Conservation (phyloP, 1,140 invertebrate genomes). For the Cheumatopsyche charites region DNA sequence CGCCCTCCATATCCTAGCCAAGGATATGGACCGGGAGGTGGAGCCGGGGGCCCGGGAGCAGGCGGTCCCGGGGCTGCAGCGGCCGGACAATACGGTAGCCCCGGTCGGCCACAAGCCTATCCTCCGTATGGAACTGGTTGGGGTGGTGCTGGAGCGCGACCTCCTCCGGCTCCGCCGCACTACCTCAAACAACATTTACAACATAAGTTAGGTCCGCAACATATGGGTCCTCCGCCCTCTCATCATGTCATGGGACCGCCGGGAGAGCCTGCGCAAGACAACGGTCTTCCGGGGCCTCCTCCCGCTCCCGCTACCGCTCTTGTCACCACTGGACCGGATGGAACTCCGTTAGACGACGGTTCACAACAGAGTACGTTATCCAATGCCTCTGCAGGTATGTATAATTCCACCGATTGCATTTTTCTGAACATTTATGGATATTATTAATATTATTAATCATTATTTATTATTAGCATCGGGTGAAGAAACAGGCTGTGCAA, state of each 20-base stretch:
- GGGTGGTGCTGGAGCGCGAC: constrained; percentile 48
- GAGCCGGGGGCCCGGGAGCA: constrained; percentile 49
- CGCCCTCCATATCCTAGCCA: constrained; percentile 61
- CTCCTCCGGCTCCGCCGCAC: constrained; percentile 59
- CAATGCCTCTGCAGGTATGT: constrained; percentile 82
- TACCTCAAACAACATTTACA: constrained; percentile 71
- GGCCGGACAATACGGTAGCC: constrained; percentile 51
- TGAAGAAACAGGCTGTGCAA: constrained; percentile 78
- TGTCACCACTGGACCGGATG: constrained; percentile 86
- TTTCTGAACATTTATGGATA: constrained; percentile 27
- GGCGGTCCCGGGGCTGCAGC: constrained; percentile 46
- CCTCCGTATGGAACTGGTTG: constrained; percentile 45
- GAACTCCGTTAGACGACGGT: constrained; percentile 84
- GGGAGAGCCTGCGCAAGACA: constrained; percentile 65
- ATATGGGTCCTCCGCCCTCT: constrained; percentile 64
- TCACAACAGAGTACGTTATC: constrained; percentile 91
- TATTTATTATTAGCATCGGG: constrained; percentile 71
- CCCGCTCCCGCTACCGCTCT: constrained; percentile 78
- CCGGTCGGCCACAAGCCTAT: constrained; percentile 52
- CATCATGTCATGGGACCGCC: constrained; percentile 64
- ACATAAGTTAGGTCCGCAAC: constrained; percentile 65
- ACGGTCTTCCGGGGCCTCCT: constrained; percentile 64
- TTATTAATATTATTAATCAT: no score
- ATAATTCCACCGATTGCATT: constrained; percentile 36
- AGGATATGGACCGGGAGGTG: constrained; percentile 58